Evolutionary conservation across 2,888 invertebrate species (phyloP), one percentile per base, ranked within the genome.

Genomic region (Furcula furcula): DNA sequence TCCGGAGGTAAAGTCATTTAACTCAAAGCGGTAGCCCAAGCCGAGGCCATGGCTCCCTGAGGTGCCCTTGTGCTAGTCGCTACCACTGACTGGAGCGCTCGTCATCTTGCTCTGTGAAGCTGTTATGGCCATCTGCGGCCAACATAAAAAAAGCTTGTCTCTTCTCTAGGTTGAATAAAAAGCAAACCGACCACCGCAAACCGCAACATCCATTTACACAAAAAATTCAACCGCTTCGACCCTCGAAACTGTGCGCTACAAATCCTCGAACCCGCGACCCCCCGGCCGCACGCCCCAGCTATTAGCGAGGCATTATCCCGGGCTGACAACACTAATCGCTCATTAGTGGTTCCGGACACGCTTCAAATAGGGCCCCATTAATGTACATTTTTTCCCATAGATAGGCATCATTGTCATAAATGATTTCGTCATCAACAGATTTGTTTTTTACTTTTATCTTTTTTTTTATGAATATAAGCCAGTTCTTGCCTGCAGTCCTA

Each of bases 271-370:
- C 41, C 47, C 36, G n/a, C 36, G 46, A 65, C 76, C 67, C 65
- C 66, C 56, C 48, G 41, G 50, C 53, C 50, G 46, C 63, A 71
- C 80, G 73, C 85, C 82, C 83, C 71, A 67, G 58, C 81, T 78
- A 84, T 83, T 84, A 83, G 71, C 59, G 55, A 48, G 63, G 82
- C 71, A 81, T 86, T 85, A 85, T 80, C 79, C 77, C 70, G 75
- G 79, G 81, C 80, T 83, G 79, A 84, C 75, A 84, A 84, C 82
- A 81, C 84, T 86, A 85, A 87, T 87, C 86, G 85, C 78, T 80
- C 83, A 79, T 86, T 86, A 86, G 68, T 66, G 64, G 80, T 84
- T 79, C 83, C 81, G 84, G 81, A 52, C 71, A 65, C 61, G 57
- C 63, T 53, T 48, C 47, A 13, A 51, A 56, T 45, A 46, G 55